Evolutionary conservation across 2,888 invertebrate genomes (phyloP), one percentile per base, ranked within the genome.

Genomic region (Meta bourneti): DNA sequence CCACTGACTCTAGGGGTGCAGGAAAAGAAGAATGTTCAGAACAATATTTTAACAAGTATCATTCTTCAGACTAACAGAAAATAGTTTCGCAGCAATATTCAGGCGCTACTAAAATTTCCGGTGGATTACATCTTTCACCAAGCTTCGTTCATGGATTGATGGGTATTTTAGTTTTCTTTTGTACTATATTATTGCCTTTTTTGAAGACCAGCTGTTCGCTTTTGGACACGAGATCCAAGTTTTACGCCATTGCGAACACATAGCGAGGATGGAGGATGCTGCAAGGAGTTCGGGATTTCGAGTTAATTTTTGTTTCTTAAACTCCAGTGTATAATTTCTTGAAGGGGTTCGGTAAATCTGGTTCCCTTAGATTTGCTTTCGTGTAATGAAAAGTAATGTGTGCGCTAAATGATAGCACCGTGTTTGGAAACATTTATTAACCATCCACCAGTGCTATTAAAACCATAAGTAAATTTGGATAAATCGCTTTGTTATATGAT

Each of bases 131-230:
- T 69, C 49, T 79, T 79, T 71, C 78, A 52, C 87, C 87, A 87
- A 87, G 71, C 79, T 87, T 79, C n/a, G 79, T 87, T 87, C 87
- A 87, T 79, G 87, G 87, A 87, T 87, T 87, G 87, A 87, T 87
- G 87, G 72, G 79, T 87, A 87, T 79, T 87, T 79, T 70, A 70
- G 79, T 54, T 77, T 78, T 78, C 70, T 78, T 78, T 72, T 79
- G 52, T 54, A 54, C 34, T 83, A 54, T 83, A 52, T 82, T 71
- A 51, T 82, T 83, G 51, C 83, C 61, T 83, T 83, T 74, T 83
- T 74, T 34, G 74, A 83, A n/a, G 13, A 49, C 54, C 83, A 83
- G 83, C 83, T 83, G 83, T 71, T 74, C 51, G 51, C 72, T 49
- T 19, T 51, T 74, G 54, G 54, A 20, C 49, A n/a, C 51, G n/a